phyloP scores from a whole-genome alignment of 2,888 invertebrate species.

The Mesochorus sp. region DNA sequence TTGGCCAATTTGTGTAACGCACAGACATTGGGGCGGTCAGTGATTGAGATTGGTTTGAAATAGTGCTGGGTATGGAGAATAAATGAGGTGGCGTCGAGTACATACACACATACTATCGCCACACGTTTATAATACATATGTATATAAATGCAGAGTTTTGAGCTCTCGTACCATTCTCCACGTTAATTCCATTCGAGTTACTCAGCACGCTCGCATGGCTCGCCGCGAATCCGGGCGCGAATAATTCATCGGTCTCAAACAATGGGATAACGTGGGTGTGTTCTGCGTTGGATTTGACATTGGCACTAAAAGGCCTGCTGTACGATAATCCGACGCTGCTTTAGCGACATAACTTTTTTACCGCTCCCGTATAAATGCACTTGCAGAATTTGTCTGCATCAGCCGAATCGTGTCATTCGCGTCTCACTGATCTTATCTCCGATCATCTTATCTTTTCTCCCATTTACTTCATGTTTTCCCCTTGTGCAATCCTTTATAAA shows the following conservation, averaged over 20 bases:
- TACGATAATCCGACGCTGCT: slow-evolving; percentile 28
- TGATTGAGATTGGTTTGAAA: slow-evolving; percentile 47
- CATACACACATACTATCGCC: slow-evolving; percentile 1
- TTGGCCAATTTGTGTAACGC: slow-evolving; percentile 30
- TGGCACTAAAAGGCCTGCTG: slow-evolving; percentile 69
- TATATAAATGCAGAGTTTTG: slow-evolving; percentile 9
- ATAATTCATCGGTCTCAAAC: slow-evolving; percentile 65
- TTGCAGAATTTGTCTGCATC: slow-evolving; percentile 3
- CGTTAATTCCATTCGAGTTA: slow-evolving; percentile 73
- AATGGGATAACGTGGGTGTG: slow-evolving; percentile 69
- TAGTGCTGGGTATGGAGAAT: slow-evolving; percentile 46
- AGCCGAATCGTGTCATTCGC: not conserved
- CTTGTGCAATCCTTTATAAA: too few relatives aligned
- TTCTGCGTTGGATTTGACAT: slow-evolving; percentile 74
- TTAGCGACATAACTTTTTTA: slow-evolving; percentile 32
- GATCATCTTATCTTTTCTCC: too few relatives aligned
- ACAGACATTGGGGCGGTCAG: slow-evolving; percentile 1
- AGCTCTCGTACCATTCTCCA: slow-evolving; percentile 51
- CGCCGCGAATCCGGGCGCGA: slow-evolving; percentile 50
- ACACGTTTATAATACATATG: not conserved
- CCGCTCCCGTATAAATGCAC: slow-evolving; percentile 37
- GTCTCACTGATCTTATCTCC: not conserved
- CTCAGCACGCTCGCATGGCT: slow-evolving; percentile 62
- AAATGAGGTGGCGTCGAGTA: slow-evolving; percentile 36
- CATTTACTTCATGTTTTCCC: too few relatives aligned